Evolutionary conservation across 2,113 vertebrate genomes (phyloP), one percentile per base, ranked within the genome.

Genomic region (Orthonyx spaldingii): DNA sequence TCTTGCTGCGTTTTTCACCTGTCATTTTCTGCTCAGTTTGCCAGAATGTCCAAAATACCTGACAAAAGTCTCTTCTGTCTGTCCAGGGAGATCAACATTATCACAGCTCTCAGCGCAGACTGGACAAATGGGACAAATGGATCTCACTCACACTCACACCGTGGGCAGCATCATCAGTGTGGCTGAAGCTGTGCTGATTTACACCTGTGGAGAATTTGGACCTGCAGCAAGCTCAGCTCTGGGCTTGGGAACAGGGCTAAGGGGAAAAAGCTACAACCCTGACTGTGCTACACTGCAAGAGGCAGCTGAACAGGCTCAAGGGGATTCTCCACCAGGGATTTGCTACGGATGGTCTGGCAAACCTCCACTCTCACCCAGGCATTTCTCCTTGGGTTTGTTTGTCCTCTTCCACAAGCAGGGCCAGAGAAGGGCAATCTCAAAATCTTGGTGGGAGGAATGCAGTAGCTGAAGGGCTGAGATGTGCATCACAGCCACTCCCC

Each of bases 121-220:
- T 32, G 44, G 15, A 16, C 0, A 1, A 59, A 55, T 63, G 47
- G 18, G 33, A 20, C 0, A 1, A 72, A 64, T 42, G 47, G 32
- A 19, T 33, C n/a, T 55, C n/a, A 14, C 9, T 41, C 56, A 55
- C 23, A n/a, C 65, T 92, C 33, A 22, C 9, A 23, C 30, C 11
- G 1, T 14, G 24, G 47, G 64, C 56, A 78, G 37, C 0, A 46
- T 49, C 39, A 53, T 22, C 4, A 4, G 14, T 0, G 9, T 4
- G 18, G 61, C 76, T 16, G 10, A 49, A 76, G 53, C 41, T 77
- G 71, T 1, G 1, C 20, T 6, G 5, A 52, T 72, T 64, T 52
- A 64, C 28, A 42, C 33, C 37, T 15, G 7, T 0, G 1, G 68
- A 72, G 53, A 57, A 30, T 5, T 3, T 3, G 10, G 42, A 27